phyloP scores from a whole-genome alignment of 2,797 vertebrate species.

The Toxotes lorentzi region DNA sequence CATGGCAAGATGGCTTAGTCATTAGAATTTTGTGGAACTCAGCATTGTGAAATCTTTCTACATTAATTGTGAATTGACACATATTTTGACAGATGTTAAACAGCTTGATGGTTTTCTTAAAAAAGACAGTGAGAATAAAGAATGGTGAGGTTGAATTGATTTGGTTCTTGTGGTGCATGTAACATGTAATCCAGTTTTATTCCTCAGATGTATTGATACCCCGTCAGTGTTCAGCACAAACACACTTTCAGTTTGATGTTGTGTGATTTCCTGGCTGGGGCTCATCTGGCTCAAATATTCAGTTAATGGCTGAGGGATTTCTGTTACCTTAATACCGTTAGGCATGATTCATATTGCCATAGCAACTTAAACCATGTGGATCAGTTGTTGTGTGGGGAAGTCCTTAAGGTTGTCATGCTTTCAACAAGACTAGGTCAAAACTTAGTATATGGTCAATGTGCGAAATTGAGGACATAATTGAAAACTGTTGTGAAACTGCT shows the following conservation, averaged over 20 bases:
- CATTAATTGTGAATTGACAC: conserved; percentile 16
- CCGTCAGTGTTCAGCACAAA: neutral
- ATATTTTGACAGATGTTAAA: neutral
- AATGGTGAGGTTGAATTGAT: neutral
- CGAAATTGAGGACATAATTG: too few species aligned
- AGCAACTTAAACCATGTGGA: conserved; percentile 18
- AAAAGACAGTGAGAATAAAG: neutral
- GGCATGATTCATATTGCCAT: conserved; percentile 36
- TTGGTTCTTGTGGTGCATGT: neutral
- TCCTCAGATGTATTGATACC: neutral
- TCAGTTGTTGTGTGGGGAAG: neutral
- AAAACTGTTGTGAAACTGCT: too few species aligned
- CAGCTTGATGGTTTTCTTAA: neutral
- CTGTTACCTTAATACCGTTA: conserved; percentile 14
- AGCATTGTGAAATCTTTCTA: neutral
- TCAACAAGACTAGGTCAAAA: neutral
- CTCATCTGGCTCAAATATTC: conserved; percentile 9
- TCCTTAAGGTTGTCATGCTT: neutral
- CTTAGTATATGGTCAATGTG: too few species aligned
- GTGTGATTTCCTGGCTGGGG: conserved; percentile 3
- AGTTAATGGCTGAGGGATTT: conserved; percentile 24
- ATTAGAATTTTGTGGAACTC: neutral
- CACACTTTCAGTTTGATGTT: neutral
- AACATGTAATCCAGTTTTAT: neutral
- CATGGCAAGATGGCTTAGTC: neutral